Evolutionary conservation across 2,888 invertebrate species (phyloP), one percentile per base, ranked within the genome.

Genomic region (Sesia apiformis): DNA sequence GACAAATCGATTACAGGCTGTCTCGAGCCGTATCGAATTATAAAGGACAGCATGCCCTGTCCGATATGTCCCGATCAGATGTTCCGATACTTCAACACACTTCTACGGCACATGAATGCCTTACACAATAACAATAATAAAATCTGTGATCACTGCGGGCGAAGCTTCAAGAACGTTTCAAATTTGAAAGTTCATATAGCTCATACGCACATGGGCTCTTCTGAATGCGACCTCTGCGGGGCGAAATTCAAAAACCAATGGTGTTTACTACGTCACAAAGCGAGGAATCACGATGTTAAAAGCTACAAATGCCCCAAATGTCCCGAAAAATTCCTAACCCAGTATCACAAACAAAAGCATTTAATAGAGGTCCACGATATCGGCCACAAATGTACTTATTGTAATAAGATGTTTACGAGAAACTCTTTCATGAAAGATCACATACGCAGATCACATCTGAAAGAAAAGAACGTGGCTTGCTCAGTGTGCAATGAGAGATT

Each of bases 341-440:
- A 88, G 4, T 87, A 91, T 4, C 90, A 91, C 55, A 80, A 91
- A 41, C 86, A 84, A 53, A 86, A 89, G 59, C 92, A 92, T 58
- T 63, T 90, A 60, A 91, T 90, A 5, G 80, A 88, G 39, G 87
- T 81, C 51, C 88, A 89, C 59, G 76, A 84, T 55, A 76, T 81
- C 0, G 89, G 89, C 0, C 87, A 88, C 54, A 87, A 84, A 46
- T 88, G 88, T 38, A 70, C 63, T 38, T 78, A 77, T 50, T 88
- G 88, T 43, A 82, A 73, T 0, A 79, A 80, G 54, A 83, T 88
- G 85, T 88, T 88, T 43, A 87, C 88, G 0, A 75, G 85, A 5
- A 85, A 88, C 56, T 87, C 87, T 0, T 87, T 87, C 39, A 85
- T 86, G 85, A 83, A 84, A 51, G 81, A 84, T 6, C 88, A 88